Evolutionary conservation across 2,113 vertebrate species (phyloP), one percentile per base, ranked within the genome.

Genomic region (Sitta europaea): DNA sequence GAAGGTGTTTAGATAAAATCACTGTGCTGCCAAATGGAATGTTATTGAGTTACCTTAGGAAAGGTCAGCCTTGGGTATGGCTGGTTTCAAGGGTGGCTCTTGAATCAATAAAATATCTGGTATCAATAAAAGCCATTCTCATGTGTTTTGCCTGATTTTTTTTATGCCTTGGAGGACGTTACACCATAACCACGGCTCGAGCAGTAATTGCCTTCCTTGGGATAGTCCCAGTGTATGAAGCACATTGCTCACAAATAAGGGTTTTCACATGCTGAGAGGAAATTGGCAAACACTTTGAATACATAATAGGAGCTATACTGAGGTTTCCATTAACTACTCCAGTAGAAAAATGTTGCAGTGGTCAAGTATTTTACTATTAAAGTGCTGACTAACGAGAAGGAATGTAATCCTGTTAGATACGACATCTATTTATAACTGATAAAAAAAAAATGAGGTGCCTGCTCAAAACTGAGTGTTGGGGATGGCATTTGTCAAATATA

Each of bases 251-350:
- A 79, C 94, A 92, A 96, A 86, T 90, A 79, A 73, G 71, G 74
- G 74, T 73, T 94, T 87, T 79, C 81, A 74, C 87, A 91, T 88
- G 90, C 90, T 90, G 85, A 73, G 85, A 92, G 71, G 66, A 95
- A 95, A 73, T 67, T 88, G 95, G 93, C 95, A 94, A 90, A 88
- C 54, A n/a, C 42, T 96, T 96, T 76, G 92, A 95, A 95, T 94
- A 77, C 48, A 84, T 94, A 91, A 92, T 86, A 66, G 78, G 53
- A 91, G 59, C 91, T 89, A 53, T 71, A 86, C 89, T 89, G 67
- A 92, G 63, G 55, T 95, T 96, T 94, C 82, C 78, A 94, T 95
- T 94, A 95, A 54, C 94, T 77, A 7, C 59, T 92, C 67, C 67
- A 63, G 59, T 53, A 95, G 74, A 95, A 95, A 66, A 94, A 86